Evolutionary conservation across 2,797 vertebrate species (phyloP), one percentile per base, ranked within the genome.

Genomic region (Helarctos malayanus): DNA sequence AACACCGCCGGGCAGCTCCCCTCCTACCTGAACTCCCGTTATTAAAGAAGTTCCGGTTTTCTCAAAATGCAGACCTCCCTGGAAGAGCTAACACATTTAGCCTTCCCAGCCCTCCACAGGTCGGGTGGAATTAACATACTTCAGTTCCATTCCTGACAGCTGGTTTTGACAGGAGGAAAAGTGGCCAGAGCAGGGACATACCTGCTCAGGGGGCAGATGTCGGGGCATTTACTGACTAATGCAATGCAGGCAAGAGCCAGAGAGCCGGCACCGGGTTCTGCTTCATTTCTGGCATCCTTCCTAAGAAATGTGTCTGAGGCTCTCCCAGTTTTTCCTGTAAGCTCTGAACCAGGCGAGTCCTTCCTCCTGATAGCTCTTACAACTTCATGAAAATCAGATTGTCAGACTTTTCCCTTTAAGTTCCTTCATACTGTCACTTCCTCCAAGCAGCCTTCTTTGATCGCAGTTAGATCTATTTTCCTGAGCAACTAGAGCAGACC

Each of bases 11-110:
- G 61, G n/a, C 21, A 94, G 52, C 56, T 79, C 25, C 47, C 38
- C 49, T 95, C 65, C n/a, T 88, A 45, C 41, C 15, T 82, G 54
- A 84, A 91, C 87, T 80, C 19, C 15, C 10, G 45, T 94, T 27
- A 95, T 83, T 78, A 85, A 96, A 57, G 59, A 79, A 84, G 14
- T 41, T 19, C 54, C 61, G 80, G 15, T 88, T 95, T 95, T 95
- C 88, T 94, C 56, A 92, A 87, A 97, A 95, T 86, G 54, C 79
- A 89, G 92, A 71, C 89, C 49, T 59, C n/a, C 41, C 85, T 59
- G 6, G 41, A 90, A 96, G 65, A 97, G 84, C n/a, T 71, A 80
- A 95, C 16, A 86, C 29, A 65, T 91, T 81, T 45, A 87, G 84
- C 45, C 80, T 97, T 94, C 45, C 49, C 38, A 89, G 73, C 23